These are phyloP conservation scores for Gymnosoma rotundatum DNA, from an alignment of 2,888 invertebrate species.

Conservation along the genomic window DNA sequence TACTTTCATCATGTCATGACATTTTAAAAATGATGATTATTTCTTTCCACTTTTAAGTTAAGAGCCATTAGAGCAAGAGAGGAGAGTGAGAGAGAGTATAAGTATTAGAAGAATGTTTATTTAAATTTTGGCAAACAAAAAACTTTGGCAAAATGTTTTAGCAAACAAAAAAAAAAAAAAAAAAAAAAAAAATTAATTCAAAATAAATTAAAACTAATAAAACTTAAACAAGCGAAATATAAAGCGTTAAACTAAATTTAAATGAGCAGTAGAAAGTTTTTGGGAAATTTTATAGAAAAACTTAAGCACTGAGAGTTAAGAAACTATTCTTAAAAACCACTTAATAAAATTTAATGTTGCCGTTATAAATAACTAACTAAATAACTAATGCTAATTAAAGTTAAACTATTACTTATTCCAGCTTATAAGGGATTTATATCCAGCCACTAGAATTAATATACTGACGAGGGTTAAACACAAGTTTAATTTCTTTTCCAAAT, in stretches of 20 bases:
- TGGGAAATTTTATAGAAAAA: no score
- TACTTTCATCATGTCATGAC: conserved; percentile 53
- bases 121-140: conserved; percentile 12
- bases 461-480: background rate
- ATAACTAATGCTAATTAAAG: background rate
- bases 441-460: no score
- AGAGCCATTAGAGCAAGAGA: background rate
- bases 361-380: background rate
- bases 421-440: background rate
- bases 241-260: background rate
- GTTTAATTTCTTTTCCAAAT: background rate
- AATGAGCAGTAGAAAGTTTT: no score
- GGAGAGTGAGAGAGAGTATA: background rate
- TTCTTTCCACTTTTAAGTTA: conserved; percentile 10
- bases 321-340: no score
- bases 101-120: conserved; percentile 23
- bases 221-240: background rate
- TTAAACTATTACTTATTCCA: background rate
- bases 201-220: conserved; percentile 12
- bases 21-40: conserved; percentile 45
- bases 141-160: conserved; percentile 27
- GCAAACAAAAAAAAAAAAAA: background rate
- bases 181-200: conserved; percentile 21
- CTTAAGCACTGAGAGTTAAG: no score
- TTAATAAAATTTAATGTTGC: no score